A percentile compares a stretch with the other conserved stretches of the same genome.
Evolutionary conservation across 2,797 vertebrate genomes (phyloP).

Genomic region (Clamator glandarius): DNA sequence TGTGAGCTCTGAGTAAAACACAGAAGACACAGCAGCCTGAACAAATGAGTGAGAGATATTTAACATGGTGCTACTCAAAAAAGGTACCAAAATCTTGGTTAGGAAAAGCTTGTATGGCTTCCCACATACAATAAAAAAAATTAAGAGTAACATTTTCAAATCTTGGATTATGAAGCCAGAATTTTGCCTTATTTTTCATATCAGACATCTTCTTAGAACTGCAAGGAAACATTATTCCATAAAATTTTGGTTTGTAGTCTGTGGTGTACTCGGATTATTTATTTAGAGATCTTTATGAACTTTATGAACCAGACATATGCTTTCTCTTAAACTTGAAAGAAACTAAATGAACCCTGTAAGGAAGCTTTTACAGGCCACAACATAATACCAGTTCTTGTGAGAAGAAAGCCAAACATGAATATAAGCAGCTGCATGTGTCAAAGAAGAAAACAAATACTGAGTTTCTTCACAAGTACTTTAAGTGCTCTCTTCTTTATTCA

Average conservation of each 20-base stretch:
- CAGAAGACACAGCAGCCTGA: background rate
- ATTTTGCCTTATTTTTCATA: background rate
- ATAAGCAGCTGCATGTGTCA: background rate
- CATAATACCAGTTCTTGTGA: background rate
- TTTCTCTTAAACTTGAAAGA: background rate
- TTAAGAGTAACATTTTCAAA: background rate
- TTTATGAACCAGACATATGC: background rate
- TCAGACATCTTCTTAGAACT: background rate
- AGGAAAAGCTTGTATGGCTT: background rate
- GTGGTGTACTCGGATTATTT: background rate
- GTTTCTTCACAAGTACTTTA: background rate
- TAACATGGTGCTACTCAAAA: background rate
- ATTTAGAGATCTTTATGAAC: background rate
- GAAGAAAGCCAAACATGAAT: background rate
- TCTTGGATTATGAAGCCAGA: background rate
- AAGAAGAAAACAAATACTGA: background rate
- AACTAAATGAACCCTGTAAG: background rate
- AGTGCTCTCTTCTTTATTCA: background rate
- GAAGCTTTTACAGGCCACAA: background rate
- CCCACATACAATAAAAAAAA: background rate
- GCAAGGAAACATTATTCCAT: background rate
- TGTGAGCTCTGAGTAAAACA: rapidly evolving
- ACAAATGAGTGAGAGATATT: background rate
- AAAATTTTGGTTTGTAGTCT: background rate
- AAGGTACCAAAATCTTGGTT: background rate